A percentile compares a stretch with the other conserved stretches of the same genome.
Evolutionary conservation across 2,797 vertebrate genomes (phyloP).

Genomic region (Acanthurus lineatus): DNA sequence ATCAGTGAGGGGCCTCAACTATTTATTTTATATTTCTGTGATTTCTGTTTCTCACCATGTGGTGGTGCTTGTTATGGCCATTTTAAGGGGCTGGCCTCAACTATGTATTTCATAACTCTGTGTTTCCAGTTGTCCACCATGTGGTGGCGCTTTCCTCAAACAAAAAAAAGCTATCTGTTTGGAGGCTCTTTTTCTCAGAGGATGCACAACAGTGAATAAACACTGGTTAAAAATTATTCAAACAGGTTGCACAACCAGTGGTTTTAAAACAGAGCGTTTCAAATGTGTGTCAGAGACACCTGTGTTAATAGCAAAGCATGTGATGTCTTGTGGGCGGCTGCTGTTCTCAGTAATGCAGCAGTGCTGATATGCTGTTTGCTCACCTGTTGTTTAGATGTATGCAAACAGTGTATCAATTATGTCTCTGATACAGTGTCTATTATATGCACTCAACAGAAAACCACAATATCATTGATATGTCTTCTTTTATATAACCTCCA

Average conservation of each 20-base stretch:
- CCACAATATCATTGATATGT: background rate
- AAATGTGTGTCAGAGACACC: background rate
- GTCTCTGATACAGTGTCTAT: background rate
- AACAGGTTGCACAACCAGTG: background rate
- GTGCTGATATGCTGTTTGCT: background rate
- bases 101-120: background rate
- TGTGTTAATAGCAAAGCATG: background rate
- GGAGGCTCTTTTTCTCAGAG: background rate
- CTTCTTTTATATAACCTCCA: background rate
- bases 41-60: slow-evolving; percentile 33
- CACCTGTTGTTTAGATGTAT: background rate
- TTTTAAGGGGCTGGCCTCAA: no score
- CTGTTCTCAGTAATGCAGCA: background rate
- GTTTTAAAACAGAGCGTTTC: background rate
- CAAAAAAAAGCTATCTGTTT: background rate
- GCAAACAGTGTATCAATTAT: background rate
- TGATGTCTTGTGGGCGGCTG: background rate
- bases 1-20: no score
- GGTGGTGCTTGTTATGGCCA: slow-evolving; percentile 26
- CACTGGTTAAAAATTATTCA: background rate
- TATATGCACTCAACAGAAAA: background rate
- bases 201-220: background rate
- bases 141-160: slow-evolving; percentile 41
- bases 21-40: background rate
- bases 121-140: slow-evolving; percentile 35